Conservation (phyloP, 2,797 vertebrate species). For the Microctenopoma lineatum region DNA sequence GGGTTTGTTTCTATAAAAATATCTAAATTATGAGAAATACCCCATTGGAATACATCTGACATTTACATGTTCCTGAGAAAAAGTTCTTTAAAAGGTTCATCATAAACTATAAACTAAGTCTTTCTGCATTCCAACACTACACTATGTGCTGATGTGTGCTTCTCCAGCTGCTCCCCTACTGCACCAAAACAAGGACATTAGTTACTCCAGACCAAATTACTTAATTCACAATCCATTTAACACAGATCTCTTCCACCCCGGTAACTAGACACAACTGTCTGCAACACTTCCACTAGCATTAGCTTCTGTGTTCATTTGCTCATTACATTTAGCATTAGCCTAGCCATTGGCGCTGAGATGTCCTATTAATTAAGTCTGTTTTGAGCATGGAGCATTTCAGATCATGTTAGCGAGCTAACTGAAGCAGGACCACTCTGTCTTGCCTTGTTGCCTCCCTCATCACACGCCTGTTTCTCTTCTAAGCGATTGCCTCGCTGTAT, state of each 20-base stretch:
- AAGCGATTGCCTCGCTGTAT: conserved; percentile 44
- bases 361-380: conserved; percentile 72
- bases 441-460: conserved; percentile 72
- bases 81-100: background rate
- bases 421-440: conserved; percentile 64
- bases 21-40: conserved; percentile 5
- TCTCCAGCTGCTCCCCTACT: conserved; percentile 11
- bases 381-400: conserved; percentile 52
- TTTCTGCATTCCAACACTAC: background rate
- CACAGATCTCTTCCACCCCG: conserved; percentile 67
- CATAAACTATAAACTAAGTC: background rate
- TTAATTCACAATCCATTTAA: conserved; percentile 79
- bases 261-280: conserved; percentile 55
- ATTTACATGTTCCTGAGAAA: conserved; percentile 9
- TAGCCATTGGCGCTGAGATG: conserved; percentile 28
- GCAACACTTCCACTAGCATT: conserved; percentile 53
- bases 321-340: conserved; percentile 66
- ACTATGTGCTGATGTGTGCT: conserved; percentile 15
- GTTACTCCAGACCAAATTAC: conserved; percentile 74
- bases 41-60: background rate
- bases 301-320: conserved; percentile 50
- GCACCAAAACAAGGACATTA: conserved; percentile 63
- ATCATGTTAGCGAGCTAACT: conserved; percentile 59
- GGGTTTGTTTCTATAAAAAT: conserved; percentile 12
- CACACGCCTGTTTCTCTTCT: conserved; percentile 60